These are phyloP conservation scores for Bombus ignitus DNA, from an alignment of 1,140 invertebrate genomes.

Conservation along the genomic window DNA sequence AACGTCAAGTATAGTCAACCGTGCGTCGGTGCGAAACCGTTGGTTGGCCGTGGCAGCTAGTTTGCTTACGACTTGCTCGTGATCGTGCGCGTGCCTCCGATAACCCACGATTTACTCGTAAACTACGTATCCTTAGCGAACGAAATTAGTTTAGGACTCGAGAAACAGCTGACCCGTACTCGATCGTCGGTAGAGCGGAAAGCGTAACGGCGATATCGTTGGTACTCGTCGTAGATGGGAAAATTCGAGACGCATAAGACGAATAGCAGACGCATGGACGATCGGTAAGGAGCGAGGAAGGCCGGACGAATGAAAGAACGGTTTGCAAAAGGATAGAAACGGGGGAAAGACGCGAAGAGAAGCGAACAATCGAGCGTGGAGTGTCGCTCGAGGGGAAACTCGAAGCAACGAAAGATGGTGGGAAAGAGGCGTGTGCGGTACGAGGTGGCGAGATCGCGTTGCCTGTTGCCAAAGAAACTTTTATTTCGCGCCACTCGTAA, in stretches of 20 bases:
- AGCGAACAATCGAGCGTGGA: conserved; percentile 7
- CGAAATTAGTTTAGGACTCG: not conserved
- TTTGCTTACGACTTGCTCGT: conserved; percentile 24
- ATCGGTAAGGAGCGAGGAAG: not conserved
- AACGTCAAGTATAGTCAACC: conserved; percentile 39
- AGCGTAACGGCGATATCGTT: too few relatives aligned
- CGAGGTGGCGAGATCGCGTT: not conserved
- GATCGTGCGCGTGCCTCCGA: not conserved
- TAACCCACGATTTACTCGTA: not conserved
- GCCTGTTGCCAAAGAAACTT: not conserved
- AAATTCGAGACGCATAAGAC: not conserved
- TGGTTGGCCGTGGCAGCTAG: conserved; percentile 18
- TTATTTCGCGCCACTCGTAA: not conserved
- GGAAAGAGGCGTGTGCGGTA: not conserved
- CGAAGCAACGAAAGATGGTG: not conserved
- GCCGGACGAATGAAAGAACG: not conserved
- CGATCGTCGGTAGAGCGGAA: fast-evolving
- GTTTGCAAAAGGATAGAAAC: not conserved
- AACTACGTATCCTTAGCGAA: not conserved
- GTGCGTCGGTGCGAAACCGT: conserved; percentile 3
- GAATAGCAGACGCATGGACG: not conserved
- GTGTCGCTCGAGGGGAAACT: not conserved
- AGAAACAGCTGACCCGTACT: not conserved
- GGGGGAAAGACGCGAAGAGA: too few relatives aligned
- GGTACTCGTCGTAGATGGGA: too few relatives aligned